Conservation (phyloP, 1,140 invertebrate genomes). For the Pectinophora gossypiella region DNA sequence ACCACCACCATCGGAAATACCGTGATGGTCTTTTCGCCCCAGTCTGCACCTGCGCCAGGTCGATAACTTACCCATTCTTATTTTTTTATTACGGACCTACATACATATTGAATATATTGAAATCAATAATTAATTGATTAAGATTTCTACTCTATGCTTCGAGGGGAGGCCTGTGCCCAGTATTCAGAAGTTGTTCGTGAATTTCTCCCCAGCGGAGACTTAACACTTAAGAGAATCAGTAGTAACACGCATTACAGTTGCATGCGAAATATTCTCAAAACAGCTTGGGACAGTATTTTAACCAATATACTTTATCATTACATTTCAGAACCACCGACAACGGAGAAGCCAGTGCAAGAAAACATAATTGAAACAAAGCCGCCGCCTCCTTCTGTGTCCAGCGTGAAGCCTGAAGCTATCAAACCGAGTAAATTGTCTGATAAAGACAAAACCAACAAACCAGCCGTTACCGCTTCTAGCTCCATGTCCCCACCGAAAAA, state of each 20-base stretch:
- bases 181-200: too few relatives aligned
- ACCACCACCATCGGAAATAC: constrained; percentile 93
- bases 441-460: constrained; percentile 62
- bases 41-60: constrained; percentile 80
- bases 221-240: too few relatives aligned
- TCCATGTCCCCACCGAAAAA: constrained; percentile 62
- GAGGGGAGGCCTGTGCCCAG: too few relatives aligned
- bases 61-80: constrained; percentile 11
- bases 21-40: constrained; percentile 92
- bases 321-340: constrained; percentile 66
- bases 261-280: too few relatives aligned
- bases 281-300: too few relatives aligned
- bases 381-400: constrained; percentile 53
- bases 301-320: too few relatives aligned
- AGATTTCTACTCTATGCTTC: too few relatives aligned
- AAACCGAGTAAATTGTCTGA: constrained; percentile 76
- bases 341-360: constrained; percentile 62
- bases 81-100: too few relatives aligned
- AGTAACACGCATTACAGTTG: too few relatives aligned
- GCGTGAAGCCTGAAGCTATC: constrained; percentile 70
- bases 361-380: constrained; percentile 77
- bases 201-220: too few relatives aligned
- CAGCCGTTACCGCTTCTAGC: constrained; percentile 65
- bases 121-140: too few relatives aligned
- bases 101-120: too few relatives aligned